Evolutionary conservation across 92 coral and sea anemone species (phyloP).

Genomic region (Porites divaricata): DNA sequence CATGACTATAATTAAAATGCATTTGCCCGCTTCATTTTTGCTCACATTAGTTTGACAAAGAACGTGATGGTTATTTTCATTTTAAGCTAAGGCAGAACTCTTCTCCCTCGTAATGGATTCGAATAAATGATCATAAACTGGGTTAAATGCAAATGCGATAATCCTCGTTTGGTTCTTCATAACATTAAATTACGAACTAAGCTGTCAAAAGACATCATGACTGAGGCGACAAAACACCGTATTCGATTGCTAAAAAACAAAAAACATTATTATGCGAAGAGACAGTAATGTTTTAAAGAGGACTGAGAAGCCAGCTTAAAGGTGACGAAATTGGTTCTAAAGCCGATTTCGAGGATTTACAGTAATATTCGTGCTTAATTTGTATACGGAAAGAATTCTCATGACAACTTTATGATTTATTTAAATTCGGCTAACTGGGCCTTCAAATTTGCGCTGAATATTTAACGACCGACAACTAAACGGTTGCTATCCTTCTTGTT

Average conservation of each 20-base stretch:
- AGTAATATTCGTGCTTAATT: neutral
- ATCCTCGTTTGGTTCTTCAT: neutral
- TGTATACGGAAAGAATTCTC: neutral
- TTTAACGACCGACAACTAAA: conserved; percentile 2
- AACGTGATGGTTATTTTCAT: neutral
- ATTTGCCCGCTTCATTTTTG: neutral
- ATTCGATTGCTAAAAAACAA: conserved; percentile 17
- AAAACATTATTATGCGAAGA: neutral
- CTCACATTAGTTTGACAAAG: neutral
- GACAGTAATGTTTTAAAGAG: neutral
- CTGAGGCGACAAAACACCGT: conserved; percentile 9
- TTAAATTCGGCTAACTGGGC: neutral
- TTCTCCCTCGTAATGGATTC: neutral
- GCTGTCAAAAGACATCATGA: conserved; percentile 13
- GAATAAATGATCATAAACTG: neutral
- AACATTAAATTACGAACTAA: conserved; percentile 1
- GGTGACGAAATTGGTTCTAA: neutral
- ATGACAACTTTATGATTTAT: conserved; percentile 4
- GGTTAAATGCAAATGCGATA: conserved; percentile 12
- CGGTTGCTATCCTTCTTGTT: conserved; percentile 39
- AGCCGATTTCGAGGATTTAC: neutral
- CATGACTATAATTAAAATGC: neutral
- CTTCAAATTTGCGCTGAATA: conserved; percentile 23
- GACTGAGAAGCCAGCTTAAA: neutral
- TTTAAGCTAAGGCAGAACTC: neutral